Base-by-base conservation (phyloP, 2,113 vertebrate species). In the Proteles cristata region DNA sequence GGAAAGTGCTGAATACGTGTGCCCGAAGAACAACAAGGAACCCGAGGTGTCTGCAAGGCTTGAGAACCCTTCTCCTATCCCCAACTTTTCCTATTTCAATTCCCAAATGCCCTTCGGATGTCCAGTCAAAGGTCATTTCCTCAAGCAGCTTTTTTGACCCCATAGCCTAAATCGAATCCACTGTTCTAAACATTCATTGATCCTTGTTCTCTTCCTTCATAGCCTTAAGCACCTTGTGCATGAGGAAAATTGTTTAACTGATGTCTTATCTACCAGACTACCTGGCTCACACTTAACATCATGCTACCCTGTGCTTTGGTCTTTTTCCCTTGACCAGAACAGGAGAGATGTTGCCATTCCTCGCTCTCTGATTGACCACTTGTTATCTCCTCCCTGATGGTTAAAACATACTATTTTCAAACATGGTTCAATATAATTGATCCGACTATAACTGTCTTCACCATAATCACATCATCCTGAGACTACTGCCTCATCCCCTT, bases 381-480 rank as follows among this genome's bases (percentile, higher is more conserved):
- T 88, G 26, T 35, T 66, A 71, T 69, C 85, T 73, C 74, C 33
- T 93, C 31, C 35, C 61, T 81, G 73, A 55, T 92, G 63, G 45
- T 86, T 97, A 82, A 81, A 87, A 86, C 35, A 55, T 55, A 45
- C 65, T 90, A 63, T 97, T 81, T 96, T 86, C 85, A 89, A 90
- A 89, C 21, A 68, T 10, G 12, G n/a, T 74, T 93, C 95, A 80
- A 61, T 94, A 65, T 82, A 28, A 87, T 55, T 81, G 81, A 96
- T 92, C 58, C n/a, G 48, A 23, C 79, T 85, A 91, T 53, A 91
- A 48, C 50, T 81, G 81, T 80, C 65, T 73, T 82, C 74, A 55
- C 48, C 23, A 9, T 84, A 74, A 93, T 88, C 80, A 53, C 74
- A 63, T 58, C 68, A 84, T 93, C 35, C 69, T 45, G 76, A 61